Conservation (phyloP, 2,888 invertebrate genomes). For the Caenorhabditis uteleia region DNA sequence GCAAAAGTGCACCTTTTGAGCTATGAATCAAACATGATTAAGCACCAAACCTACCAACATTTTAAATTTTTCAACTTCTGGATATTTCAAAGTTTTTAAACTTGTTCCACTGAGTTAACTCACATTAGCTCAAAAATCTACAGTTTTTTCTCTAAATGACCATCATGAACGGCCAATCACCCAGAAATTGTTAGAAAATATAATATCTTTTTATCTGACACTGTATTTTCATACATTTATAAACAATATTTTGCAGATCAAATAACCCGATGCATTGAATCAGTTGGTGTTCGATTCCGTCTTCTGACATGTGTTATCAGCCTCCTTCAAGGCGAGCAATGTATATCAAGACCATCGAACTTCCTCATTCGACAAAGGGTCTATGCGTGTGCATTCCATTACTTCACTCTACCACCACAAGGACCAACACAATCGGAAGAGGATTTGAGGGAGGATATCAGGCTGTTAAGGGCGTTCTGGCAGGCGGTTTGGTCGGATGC, state of each 20-base stretch:
- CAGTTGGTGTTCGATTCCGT: constrained; percentile 86
- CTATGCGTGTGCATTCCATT: constrained; percentile 92
- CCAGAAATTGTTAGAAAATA: no score
- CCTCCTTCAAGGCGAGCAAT: constrained; percentile 83
- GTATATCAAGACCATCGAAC: constrained; percentile 82
- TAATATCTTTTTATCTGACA: no score
- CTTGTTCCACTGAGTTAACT: no score
- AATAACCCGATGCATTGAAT: constrained; percentile 81
- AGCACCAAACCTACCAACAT: no score
- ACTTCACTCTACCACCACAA: constrained; percentile 79
- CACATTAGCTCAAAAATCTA: no score
- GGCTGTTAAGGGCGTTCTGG: constrained; percentile 90
- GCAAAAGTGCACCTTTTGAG: no score
- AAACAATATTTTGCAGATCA: constrained; percentile 46
- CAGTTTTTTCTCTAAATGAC: no score
- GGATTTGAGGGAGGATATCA: constrained; percentile 86
- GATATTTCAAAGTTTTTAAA: no score
- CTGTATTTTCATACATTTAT: not conserved
- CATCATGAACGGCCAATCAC: no score
- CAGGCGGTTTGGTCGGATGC: constrained; percentile 82
- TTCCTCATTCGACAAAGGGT: constrained; percentile 92
- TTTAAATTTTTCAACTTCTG: no score
- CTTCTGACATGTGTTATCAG: constrained; percentile 85
- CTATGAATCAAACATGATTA: no score
- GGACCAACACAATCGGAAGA: constrained; percentile 83